These are phyloP conservation scores for Diarsia dahlii DNA, from an alignment of 2,888 invertebrate genomes.

Conservation along the genomic window DNA sequence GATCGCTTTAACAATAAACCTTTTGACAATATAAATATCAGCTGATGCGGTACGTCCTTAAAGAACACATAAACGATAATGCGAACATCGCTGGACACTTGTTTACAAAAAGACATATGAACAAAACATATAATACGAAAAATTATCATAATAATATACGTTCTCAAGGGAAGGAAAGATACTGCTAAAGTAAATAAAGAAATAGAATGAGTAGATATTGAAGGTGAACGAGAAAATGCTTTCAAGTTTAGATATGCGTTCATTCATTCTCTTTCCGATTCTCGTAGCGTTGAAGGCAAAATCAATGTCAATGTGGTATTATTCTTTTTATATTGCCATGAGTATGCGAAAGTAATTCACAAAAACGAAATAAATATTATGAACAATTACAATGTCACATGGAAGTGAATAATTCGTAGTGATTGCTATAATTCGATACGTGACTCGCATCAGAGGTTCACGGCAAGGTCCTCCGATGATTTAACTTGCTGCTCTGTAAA, in stretches of 20 bases:
- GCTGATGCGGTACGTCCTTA: constrained; percentile 46
- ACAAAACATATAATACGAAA: constrained; percentile 43
- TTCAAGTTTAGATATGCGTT: constrained; percentile 37
- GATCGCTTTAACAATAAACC: constrained; percentile 46
- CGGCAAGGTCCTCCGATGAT: constrained; percentile 72
- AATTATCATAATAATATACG: constrained; percentile 53
- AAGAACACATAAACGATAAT: constrained; percentile 40
- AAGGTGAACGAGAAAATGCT: constrained; percentile 37
- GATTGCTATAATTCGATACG: constrained; percentile 83
- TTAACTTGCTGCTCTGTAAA: constrained; percentile 38
- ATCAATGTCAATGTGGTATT: constrained; percentile 32
- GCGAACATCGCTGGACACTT: constrained; percentile 36
- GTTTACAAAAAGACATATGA: constrained; percentile 46
- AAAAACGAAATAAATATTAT: constrained; percentile 59
- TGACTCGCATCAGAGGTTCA: constrained; percentile 79
- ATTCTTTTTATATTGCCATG: constrained; percentile 33
- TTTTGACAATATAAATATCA: constrained; percentile 51
- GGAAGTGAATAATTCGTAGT: constrained; percentile 78
- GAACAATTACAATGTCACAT: constrained; percentile 72
- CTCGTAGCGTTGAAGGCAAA: constrained; percentile 14
- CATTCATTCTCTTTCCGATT: constrained; percentile 12
- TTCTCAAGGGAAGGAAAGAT: constrained; percentile 47
- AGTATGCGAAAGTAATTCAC: constrained; percentile 29
- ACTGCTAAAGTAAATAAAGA: constrained; percentile 14
- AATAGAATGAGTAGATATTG: constrained; percentile 24